Conservation (phyloP, 2,797 vertebrate species). For the Aphelocoma californica region DNA sequence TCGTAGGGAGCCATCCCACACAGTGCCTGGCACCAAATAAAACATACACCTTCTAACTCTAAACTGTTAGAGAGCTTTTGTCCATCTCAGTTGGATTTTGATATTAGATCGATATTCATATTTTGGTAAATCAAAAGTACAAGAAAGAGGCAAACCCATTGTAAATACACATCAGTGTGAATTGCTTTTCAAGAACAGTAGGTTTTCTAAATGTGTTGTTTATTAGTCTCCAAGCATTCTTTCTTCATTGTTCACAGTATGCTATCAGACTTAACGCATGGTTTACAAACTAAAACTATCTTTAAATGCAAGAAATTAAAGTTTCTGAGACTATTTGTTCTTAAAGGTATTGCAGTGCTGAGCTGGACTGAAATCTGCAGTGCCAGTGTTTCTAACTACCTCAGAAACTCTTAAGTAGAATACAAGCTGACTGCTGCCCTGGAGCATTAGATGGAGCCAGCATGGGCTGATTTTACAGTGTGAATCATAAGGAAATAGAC, state of each 20-base stretch:
- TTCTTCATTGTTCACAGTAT: not conserved
- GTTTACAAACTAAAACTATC: not conserved
- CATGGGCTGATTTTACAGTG: not conserved
- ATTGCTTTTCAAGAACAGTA: not conserved
- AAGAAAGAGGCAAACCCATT: not conserved
- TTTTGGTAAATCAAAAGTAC: not conserved
- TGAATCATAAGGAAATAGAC: not conserved
- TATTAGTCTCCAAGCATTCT: not conserved
- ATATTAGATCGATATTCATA: no score
- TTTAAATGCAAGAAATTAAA: not conserved
- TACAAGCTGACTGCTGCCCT: not conserved
- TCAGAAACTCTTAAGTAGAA: not conserved
- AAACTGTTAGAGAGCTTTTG: no score
- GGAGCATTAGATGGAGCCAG: not conserved
- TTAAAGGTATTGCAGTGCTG: not conserved
- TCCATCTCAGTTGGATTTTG: no score
- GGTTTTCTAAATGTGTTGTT: not conserved
- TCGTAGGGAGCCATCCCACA: no score
- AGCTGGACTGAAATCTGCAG: not conserved
- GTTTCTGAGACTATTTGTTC: not conserved
- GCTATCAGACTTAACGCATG: not conserved
- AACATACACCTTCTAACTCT: no score
- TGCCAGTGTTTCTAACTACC: not conserved
- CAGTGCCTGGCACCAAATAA: no score
- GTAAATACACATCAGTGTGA: not conserved